Evolutionary conservation across 2,113 vertebrate species (phyloP).

Genomic region (Oceanodroma tethys): DNA sequence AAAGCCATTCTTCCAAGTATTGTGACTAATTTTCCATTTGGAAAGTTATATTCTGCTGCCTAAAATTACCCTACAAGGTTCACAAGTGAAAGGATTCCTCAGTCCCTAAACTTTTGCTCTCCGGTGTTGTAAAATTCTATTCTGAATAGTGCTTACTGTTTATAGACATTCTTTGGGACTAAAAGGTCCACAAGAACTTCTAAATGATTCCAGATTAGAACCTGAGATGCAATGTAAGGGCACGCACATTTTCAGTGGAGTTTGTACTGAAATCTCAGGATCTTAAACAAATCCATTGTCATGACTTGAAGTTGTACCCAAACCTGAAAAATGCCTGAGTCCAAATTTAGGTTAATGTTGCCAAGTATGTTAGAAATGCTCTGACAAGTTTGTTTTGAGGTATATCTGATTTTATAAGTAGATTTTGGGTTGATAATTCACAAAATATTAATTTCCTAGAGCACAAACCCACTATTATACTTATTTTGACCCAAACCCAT

Average conservation of each 20-base stretch:
- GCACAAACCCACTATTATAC: not conserved
- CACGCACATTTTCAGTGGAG: rapidly evolving
- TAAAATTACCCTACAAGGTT: not conserved
- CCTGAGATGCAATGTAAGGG: not conserved
- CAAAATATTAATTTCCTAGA: not conserved
- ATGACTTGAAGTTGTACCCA: not conserved
- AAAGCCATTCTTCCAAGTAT: not conserved
- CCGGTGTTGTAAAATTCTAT: not conserved
- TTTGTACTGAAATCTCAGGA: not conserved
- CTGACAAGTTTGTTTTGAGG: not conserved
- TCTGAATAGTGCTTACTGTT: not conserved
- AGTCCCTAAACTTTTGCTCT: not conserved
- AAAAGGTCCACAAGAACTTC: not conserved
- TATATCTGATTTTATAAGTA: not conserved
- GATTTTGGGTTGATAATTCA: not conserved
- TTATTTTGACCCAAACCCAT: not conserved
- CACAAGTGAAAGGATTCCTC: not conserved
- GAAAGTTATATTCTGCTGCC: not conserved
- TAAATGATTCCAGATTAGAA: not conserved
- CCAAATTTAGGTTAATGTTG: not conserved
- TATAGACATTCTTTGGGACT: not conserved
- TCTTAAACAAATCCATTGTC: not conserved
- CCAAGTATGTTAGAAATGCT: not conserved
- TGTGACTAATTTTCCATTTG: not conserved
- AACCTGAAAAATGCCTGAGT: not conserved